phyloP scores from a whole-genome alignment of 2,888 invertebrate species.

The Polyploca ridens region DNA sequence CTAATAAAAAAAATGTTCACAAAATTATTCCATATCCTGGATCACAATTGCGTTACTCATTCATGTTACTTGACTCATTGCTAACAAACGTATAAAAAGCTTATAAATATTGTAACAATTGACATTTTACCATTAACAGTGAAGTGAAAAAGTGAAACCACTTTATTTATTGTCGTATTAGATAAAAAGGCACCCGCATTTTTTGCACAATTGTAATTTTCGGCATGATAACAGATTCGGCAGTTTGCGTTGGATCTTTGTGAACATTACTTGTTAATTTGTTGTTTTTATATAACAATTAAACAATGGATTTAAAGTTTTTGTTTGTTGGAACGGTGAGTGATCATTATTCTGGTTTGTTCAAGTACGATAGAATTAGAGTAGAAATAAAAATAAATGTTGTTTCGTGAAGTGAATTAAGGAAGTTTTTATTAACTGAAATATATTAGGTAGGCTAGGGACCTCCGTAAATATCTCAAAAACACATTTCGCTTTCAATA shows the following conservation, averaged over 20 bases:
- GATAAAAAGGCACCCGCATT: conserved; percentile 32
- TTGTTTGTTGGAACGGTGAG: not conserved
- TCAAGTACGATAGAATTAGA: not conserved
- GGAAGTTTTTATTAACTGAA: no score
- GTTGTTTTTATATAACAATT: not conserved
- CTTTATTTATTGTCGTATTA: conserved; percentile 28
- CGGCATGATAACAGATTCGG: not conserved
- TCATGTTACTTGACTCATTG: not conserved
- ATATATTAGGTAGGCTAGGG: no score
- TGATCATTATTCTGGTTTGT: not conserved
- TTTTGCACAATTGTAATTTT: conserved; percentile 25
- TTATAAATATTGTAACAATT: not conserved
- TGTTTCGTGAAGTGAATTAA: no score
- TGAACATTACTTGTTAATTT: not conserved
- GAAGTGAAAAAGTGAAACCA: conserved; percentile 33
- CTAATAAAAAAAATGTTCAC: no score
- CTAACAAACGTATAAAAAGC: not conserved
- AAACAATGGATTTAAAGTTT: not conserved
- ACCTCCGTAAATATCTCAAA: no score
- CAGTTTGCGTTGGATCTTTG: not conserved
- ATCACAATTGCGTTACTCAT: not conserved
- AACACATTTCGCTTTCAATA: no score
- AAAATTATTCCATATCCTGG: not conserved
- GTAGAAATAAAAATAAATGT: not conserved
- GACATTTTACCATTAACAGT: conserved; percentile 1